A percentile compares a stretch with the other conserved stretches of the same genome.
These are phyloP conservation scores for Eolophus roseicapilla DNA, from an alignment of 2,113 vertebrate genomes.

Conservation along the genomic window DNA sequence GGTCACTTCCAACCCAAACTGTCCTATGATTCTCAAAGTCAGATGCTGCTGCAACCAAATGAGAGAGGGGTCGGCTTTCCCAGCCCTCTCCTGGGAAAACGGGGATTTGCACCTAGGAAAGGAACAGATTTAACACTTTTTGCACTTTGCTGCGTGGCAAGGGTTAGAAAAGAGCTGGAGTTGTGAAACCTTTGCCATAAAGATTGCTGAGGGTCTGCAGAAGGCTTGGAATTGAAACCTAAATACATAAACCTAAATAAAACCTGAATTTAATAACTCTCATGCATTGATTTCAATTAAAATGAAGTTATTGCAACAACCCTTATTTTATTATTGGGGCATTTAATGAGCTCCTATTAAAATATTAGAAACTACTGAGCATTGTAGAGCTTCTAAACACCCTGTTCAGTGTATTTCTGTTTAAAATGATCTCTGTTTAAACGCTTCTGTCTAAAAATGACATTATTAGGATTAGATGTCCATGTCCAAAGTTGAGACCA, in stretches of 20 bases:
- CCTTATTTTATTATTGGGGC: neutral
- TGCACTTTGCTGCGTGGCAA: no score
- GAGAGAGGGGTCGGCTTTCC: neutral
- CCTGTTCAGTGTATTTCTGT: neutral
- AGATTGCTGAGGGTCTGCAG: neutral
- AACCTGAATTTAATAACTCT: neutral
- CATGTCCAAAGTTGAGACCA: fast-evolving
- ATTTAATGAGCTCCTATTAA: neutral
- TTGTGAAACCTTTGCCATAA: neutral
- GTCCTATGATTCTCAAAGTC: neutral
- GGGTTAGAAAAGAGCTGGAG: neutral
- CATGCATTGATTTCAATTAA: neutral
- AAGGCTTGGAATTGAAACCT: neutral
- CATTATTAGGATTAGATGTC: fast-evolving
- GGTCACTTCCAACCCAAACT: neutral
- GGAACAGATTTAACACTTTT: neutral
- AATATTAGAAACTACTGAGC: neutral
- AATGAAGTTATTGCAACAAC: neutral
- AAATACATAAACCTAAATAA: neutral
- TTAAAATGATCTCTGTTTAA: neutral
- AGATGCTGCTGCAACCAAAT: neutral
- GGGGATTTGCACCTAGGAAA: neutral
- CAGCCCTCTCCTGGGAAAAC: neutral
- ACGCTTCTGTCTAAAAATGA: neutral
- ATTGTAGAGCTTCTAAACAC: neutral